Evolutionary conservation across 2,797 vertebrate genomes (phyloP), one percentile per base, ranked within the genome.

Genomic region (Melanotaenia parkinsoni): DNA sequence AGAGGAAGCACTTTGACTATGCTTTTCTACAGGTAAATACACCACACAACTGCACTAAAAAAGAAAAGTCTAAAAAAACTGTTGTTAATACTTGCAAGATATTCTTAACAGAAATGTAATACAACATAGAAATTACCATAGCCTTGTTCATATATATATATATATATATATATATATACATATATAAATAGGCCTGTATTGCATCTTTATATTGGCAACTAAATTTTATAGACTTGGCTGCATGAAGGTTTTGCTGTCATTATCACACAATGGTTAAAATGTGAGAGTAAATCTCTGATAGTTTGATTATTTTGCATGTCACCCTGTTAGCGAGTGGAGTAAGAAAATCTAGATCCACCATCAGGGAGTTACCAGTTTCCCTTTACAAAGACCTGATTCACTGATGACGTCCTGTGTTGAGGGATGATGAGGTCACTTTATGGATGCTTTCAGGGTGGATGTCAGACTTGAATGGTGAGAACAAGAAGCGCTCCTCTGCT

Each of bases 391-490:
- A 74, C 22, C 80, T 83, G 88, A 94, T 94, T 94, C 86, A 93
- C 90, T 87, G 83, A 89, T 92, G 90, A 87, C 80, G 86, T 90
- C 91, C 86, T 78, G 69, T 59, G 82, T 83, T 58, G 70, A 71
- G 88, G 88, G 87, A 88, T 73, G 77, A 85, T 93, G 92, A 94
- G 89, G 86, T 94, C 89, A 93, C 88, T 88, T 90, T 84, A 90
- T 82, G 89, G 89, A 93, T 93, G 92, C 89, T 86, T 85, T 28
- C 40, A 61, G 88, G 80, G 67, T 64, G 70, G 50, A 87, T 63
- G 74, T 89, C 86, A 81, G 81, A 74, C 69, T 69, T 85, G 86
- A 93, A 91, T 87, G 85, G 83, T 89, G 89, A 90, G 85, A 91
- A 89, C 87, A 74, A 64, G 74, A 60, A 6, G 74, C 18, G 22